Conservation (phyloP, 2,888 invertebrate genomes). For the Chaetogeoica ovagalla region DNA sequence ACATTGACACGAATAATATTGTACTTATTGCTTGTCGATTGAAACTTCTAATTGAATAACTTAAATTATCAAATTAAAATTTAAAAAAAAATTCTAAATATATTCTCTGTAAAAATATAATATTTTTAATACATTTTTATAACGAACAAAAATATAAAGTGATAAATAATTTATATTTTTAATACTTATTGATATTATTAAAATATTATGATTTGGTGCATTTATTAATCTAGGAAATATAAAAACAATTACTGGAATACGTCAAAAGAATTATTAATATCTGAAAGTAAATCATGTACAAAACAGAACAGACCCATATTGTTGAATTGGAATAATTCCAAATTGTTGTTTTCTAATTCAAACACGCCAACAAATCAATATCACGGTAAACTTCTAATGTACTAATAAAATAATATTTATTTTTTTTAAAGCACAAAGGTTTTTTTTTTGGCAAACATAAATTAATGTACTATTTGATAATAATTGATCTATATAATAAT, state of each 20-base stretch:
- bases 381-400: not conserved
- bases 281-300: conserved; percentile 2
- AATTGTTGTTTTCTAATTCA: conserved; percentile 28
- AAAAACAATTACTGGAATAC: not conserved
- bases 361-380: conserved; percentile 1
- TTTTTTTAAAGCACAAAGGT: too few relatives aligned
- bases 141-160: too few relatives aligned
- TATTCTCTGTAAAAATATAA: too few relatives aligned
- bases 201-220: not conserved
- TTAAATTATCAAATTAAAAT: too few relatives aligned
- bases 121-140: too few relatives aligned
- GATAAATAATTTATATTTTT: too few relatives aligned
- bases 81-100: too few relatives aligned
- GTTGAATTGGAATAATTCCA: conserved; percentile 23
- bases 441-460: not conserved
- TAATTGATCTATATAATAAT: too few relatives aligned
- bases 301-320: not conserved
- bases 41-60: too few relatives aligned
- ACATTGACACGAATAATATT: too few relatives aligned
- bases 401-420: conserved; percentile 5
- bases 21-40: too few relatives aligned
- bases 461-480: not conserved
- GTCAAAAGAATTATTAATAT: conserved; percentile 23
- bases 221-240: not conserved
- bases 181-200: not conserved